Conservation (phyloP, 2,113 vertebrate species). For the Quiscalus mexicanus region DNA sequence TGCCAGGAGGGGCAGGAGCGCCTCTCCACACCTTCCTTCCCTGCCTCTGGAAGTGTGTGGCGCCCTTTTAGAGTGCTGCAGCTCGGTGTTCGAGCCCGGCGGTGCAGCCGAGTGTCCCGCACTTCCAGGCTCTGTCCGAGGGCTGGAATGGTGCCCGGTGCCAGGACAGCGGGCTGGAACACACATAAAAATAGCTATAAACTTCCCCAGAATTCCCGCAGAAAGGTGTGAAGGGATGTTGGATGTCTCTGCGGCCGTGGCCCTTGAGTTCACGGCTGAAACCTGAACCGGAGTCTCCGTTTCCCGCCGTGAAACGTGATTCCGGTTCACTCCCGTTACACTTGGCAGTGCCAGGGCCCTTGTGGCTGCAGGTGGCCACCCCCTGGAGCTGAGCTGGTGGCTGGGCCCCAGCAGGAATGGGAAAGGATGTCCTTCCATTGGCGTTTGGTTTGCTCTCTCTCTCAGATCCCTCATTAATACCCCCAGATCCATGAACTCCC, state of each 20-base stretch:
- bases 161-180: too few species aligned
- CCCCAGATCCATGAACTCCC: neutral
- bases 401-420: rapidly evolving
- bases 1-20: neutral
- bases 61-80: neutral
- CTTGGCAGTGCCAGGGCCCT: rapidly evolving
- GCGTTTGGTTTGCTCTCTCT: neutral
- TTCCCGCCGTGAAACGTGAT: neutral
- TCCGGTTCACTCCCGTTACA: rapidly evolving
- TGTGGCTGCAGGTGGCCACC: neutral
- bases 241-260: neutral
- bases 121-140: neutral
- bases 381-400: neutral
- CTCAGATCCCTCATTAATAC: neutral
- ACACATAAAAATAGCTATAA: rapidly evolving
- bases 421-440: neutral
- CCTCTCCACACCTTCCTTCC: neutral
- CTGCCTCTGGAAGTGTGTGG: neutral
- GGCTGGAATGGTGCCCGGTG: neutral
- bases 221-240: neutral
- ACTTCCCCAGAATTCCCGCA: neutral
- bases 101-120: neutral
- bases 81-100: neutral
- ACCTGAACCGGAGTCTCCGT: rapidly evolving
- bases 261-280: neutral